Evolutionary conservation across 1,140 invertebrate species (phyloP), one percentile per base, ranked within the genome.

Genomic region (Mactra quadrangularis): DNA sequence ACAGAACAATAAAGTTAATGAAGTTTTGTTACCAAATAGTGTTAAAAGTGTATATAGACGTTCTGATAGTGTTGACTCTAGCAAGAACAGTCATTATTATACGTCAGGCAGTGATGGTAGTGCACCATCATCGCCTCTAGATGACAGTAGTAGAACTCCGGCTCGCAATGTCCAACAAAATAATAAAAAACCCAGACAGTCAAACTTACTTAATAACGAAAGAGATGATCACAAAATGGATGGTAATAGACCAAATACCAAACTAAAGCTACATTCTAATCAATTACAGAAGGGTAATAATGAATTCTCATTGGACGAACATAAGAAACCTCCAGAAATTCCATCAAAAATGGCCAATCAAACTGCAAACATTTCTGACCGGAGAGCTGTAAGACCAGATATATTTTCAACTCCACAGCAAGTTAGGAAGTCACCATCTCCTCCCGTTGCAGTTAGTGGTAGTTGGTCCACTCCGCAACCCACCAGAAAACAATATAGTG

Each of bases 381-480:
- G 27, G 2, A 53, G 29, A 19, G 41, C 75, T 3, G 22, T 62
- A 7, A 53, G 59, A 52, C 45, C 55, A 15, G 64, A 81, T 70
- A n/a, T 71, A 13, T 81, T 81, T 50, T 55, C 82, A 31, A 77
- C 66, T 25, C 45, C 76, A 22, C 59, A 75, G 17, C 77, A 77
- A 41, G 27, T 74, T 13, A 53, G 70, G 22, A 62, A 68, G 45
- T 71, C 82, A 15, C 71, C 72, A 17, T 70, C 62, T 3, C 64
- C 55, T 17, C 64, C 57, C 7, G 55, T 68, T 19, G 38, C 35
- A 17, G 47, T 29, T 60, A 45, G 38, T 9, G 2, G 41, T 0
- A 25, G 17, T 29, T 72, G 55, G 53, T 78, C 75, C 25, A 89
- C 87, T 11, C 87, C 87, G 17, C 86, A 89, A 41, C 87, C 85